Base-by-base conservation (phyloP, 2,888 invertebrate genomes). In the Calliscelio sp. region DNA sequence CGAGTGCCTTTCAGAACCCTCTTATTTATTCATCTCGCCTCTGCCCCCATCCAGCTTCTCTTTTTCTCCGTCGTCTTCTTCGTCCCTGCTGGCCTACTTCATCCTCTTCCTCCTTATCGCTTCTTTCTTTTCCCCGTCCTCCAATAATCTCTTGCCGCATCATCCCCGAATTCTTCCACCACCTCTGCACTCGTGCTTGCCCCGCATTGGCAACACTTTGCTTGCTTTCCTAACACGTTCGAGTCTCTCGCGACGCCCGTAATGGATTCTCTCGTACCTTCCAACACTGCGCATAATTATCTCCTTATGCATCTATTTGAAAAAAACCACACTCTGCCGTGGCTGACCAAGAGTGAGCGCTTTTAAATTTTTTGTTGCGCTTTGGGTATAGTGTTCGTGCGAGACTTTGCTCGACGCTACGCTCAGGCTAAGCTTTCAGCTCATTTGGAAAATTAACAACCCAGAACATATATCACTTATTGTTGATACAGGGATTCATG, bases 21-120 rank as follows among this genome's bases (percentile, higher is more conserved):
- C 91, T 92, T 92, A 92, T 92, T 92, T 92, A 92, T 92, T 92
- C 92, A 92, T 92, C 91, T 92, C 92, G 90, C 92, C 91, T 91
- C 89, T 87, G 70, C 49, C 85, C 85, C 73, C 71, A 65, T 63
- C 61, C 75, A 63, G 35, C 24, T n/a, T 55, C 51, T 6, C 53
- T 53, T 65, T 55, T 74, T 57, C 46, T 22, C 63, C 24, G 2
- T 14, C 65, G 38, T 49, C 44, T 25, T 49, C 53, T 20, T 49
- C 65, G 35, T 73, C 49, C 57, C 41, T n/a, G n/a, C n/a, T 20
- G 10, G 46, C 28, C 63, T 70, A 53, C 63, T 53, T 49, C 49
- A 41, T 61, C 73, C 53, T 41, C 38, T 73, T 55, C 63, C n/a
- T n/a, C n/a, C 53, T 53, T 68, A 20, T 51, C 66, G 61, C 53